Percentiles rank a stretch among this genome's conserved stretches.
phyloP scores from a whole-genome alignment of 1,140 invertebrate species.

The Drosophila setifemur region DNA sequence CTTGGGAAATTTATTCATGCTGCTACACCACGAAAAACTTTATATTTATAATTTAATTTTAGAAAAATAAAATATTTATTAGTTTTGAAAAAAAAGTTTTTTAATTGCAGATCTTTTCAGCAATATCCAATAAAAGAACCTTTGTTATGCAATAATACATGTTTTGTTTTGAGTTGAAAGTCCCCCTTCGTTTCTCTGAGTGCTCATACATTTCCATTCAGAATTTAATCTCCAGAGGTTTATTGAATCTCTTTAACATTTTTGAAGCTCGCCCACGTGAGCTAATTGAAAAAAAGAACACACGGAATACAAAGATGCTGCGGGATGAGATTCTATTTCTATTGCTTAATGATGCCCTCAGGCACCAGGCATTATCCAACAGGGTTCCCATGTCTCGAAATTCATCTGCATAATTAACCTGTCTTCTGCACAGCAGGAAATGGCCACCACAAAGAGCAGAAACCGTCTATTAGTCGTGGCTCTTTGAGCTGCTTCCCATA shows the following conservation, averaged over 20 bases:
- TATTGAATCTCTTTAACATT: slow-evolving; percentile 25
- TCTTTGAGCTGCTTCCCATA: slow-evolving; percentile 59
- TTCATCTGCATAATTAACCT: slow-evolving; percentile 66
- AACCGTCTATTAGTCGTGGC: slow-evolving; percentile 58
- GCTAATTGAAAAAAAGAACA: slow-evolving; percentile 37
- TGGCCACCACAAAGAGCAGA: slow-evolving; percentile 52
- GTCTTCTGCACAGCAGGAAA: slow-evolving; percentile 56
- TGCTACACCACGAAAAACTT: slow-evolving; percentile 1
- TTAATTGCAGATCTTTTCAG: too few species aligned
- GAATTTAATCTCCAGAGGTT: slow-evolving; percentile 28
- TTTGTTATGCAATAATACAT: too few species aligned
- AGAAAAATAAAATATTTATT: not conserved
- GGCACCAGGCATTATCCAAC: not conserved
- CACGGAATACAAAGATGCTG: slow-evolving; percentile 40
- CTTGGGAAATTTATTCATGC: slow-evolving; percentile 40
- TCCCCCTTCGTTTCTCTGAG: not conserved
- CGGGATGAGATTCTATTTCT: slow-evolving; percentile 16
- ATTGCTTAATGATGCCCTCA: slow-evolving; percentile 24
- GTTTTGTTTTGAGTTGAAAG: too few species aligned
- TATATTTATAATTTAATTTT: not conserved
- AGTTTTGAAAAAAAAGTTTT: not conserved
- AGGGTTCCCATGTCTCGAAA: slow-evolving; percentile 48
- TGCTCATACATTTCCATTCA: slow-evolving; percentile 7
- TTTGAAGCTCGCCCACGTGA: slow-evolving; percentile 16
- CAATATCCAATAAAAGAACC: too few species aligned